Evolutionary conservation across 1,140 invertebrate genomes (phyloP), one percentile per base, ranked within the genome.

Genomic region (Polypedilum vanderplanki): DNA sequence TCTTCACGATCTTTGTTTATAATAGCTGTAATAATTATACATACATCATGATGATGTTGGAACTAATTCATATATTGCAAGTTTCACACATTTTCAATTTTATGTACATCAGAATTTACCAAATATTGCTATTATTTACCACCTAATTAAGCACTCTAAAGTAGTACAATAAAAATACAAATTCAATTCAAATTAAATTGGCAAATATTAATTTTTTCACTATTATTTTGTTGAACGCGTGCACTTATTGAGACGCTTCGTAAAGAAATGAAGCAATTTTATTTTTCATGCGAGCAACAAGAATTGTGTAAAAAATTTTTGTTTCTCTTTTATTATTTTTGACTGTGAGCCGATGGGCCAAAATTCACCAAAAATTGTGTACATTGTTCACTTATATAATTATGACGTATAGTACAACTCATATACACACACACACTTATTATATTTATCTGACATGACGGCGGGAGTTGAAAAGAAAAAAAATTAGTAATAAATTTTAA

Each of bases 231-330:
- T 5, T 33, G 15, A 57, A 57, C 12, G 46, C 46, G 8, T 57
- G 46, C 46, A 57, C 46, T 57, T 57, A n/a, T n/a, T 57, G 46
- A 1, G 46, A 4, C 12, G 46, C 12, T 57, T 15, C 46, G 46
- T 4, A 57, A 57, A 57, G 46, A 57, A 57, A 57, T 57, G 46
- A 57, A 57, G 46, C 46, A 57, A 57, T 57, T 57, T 57, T 57
- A n/a, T 57, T n/a, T n/a, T 57, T 57, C 12, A 57, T 57, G n/a
- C 4, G n/a, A n/a, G 12, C 10, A 57, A 57, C 12, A 15, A 57
- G 46, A 57, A 57, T 57, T 57, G 46, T 57, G 46, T 57, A 57
- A 57, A 57, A 57, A n/a, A 12, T 57, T 57, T 57, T 12, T 57
- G 46, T 57, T 12, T 57, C n/a, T 57, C 12, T 57, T 57, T 57